These are phyloP conservation scores for Cygnus buccinator DNA, from an alignment of 2,113 vertebrate genomes.

Conservation along the genomic window DNA sequence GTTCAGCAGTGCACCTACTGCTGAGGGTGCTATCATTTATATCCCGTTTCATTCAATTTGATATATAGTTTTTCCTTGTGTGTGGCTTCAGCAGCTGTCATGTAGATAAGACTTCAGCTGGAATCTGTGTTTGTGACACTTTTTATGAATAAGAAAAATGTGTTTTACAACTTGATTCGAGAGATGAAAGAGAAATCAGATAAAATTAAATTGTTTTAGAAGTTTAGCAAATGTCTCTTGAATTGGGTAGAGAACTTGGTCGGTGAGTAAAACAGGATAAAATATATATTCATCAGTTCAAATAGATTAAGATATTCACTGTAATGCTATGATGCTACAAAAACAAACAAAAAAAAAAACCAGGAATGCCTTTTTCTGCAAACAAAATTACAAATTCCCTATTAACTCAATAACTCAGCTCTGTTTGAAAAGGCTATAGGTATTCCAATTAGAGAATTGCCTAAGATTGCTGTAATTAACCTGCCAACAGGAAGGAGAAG, in stretches of 20 bases:
- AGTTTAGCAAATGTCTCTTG: neutral
- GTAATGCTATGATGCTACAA: neutral
- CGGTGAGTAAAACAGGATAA: neutral
- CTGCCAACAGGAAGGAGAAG: neutral
- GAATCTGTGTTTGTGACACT: constrained; percentile 22
- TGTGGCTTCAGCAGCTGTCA: neutral
- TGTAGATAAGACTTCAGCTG: constrained; percentile 2
- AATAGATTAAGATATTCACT: neutral
- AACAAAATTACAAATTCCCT: neutral
- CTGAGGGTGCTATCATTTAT: neutral
- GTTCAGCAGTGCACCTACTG: neutral
- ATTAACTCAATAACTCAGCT: neutral
- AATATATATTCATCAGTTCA: neutral
- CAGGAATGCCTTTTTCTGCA: neutral
- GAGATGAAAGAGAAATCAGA: constrained; percentile 6
- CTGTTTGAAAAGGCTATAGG: neutral
- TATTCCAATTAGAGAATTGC: neutral
- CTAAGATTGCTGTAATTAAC: neutral
- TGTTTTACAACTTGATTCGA: neutral
- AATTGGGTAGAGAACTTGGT: neutral
- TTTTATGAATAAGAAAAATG: constrained; percentile 10
- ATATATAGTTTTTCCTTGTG: neutral
- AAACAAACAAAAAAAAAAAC: neutral
- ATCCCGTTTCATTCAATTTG: neutral
- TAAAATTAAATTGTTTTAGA: neutral